A percentile compares a stretch with the other conserved stretches of the same genome.
These are phyloP conservation scores for Hyposoter didymator DNA, from an alignment of 2,888 invertebrate species.

Conservation along the genomic window DNA sequence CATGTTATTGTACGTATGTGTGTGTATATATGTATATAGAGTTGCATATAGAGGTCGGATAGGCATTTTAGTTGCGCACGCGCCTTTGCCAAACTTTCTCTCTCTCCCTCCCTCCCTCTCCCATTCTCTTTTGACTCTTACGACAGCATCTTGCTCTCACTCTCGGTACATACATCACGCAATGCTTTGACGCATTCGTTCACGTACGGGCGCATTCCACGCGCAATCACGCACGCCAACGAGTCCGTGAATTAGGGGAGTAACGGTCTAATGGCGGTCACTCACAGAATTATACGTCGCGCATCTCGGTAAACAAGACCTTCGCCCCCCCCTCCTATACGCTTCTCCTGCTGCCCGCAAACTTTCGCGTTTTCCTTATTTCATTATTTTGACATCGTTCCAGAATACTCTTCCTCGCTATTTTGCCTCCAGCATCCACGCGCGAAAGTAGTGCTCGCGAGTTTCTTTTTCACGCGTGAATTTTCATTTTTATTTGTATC, in stretches of 20 bases:
- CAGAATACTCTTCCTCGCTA: neutral
- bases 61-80: slow-evolving; percentile 66
- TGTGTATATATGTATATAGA: neutral
- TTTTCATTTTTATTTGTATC: neutral
- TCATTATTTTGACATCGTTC: neutral
- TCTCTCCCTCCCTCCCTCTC: neutral
- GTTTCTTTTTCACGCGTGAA: neutral
- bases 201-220: slow-evolving; percentile 49
- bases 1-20: slow-evolving; percentile 14
- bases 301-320: slow-evolving; percentile 25
- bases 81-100: slow-evolving; percentile 56
- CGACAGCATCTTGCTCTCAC: slow-evolving; percentile 41
- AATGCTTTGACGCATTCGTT: slow-evolving; percentile 53
- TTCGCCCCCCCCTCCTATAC: neutral
- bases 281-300: slow-evolving; percentile 17
- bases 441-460: neutral
- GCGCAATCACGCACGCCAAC: slow-evolving; percentile 52
- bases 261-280: slow-evolving; percentile 36
- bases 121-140: slow-evolving; percentile 46
- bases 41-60: slow-evolving; percentile 36
- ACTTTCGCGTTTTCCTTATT: neutral
- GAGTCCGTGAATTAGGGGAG: slow-evolving; percentile 46
- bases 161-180: slow-evolving; percentile 50
- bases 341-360: neutral
- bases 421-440: neutral